Base-by-base conservation (phyloP, 2,888 invertebrate genomes). In the Ennomos erosarius region DNA sequence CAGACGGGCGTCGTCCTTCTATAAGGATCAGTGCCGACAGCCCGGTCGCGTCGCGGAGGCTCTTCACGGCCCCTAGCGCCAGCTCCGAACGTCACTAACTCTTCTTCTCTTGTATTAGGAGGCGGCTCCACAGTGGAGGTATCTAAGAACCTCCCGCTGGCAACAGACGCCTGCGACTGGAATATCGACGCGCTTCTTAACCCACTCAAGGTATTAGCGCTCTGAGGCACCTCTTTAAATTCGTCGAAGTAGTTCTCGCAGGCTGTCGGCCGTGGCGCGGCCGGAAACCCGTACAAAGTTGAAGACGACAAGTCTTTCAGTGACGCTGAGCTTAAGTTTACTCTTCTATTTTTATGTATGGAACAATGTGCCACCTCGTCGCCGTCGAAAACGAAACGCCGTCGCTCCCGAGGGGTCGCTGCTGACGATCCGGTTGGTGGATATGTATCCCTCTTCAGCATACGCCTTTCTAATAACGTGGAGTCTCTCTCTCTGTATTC, bases 51-150 rank as follows among this genome's bases (percentile, higher is more conserved):
- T 54, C 91, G 79, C 49, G 81, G 63, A 48, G 87, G 80, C 2
- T 73, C 73, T 0, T 85, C 84, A 3, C 82, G 81, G 1, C 72
- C 81, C 48, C 88, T 73, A 45, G 93, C 93, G 38, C 95, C 95
- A 55, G 94, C 90, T 72, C 95, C 95, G 77, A 96, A 96, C 10
- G 95, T 95, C 45, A 95, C 95, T 76, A 95, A 93, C 72, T 96
- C 96, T 67, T 95, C 95, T 64, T 94, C 94, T 48, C 93, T 92
- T 1, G 95, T 93, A 6, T 26, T 26, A 40, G 94, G 94, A 10
- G 95, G 94, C 52, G 94, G 94, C 64, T 94, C 95, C 40, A 94
- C 92, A 37, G 93, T 94, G 33, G 95, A 95, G 39, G 95, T 95
- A 57, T 93, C 95, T 64, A 96, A 89, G 67, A 96, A 96, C 73